Conservation (phyloP, 2,113 vertebrate species). For the Garra rufa region DNA sequence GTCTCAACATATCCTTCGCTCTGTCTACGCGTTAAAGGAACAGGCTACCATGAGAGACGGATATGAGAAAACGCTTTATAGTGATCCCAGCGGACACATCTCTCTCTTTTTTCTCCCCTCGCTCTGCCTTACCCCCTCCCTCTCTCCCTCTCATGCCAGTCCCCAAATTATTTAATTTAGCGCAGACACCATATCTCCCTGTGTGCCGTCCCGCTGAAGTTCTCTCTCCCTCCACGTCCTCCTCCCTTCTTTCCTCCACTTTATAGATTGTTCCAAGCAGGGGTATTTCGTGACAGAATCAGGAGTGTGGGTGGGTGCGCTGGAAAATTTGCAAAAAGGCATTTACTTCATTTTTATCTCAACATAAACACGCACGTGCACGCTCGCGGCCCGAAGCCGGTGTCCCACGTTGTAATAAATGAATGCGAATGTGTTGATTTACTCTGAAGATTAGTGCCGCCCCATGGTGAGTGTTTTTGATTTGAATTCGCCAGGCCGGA, state of each 20-base stretch:
- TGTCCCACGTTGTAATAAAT: conserved; percentile 53
- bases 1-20: conserved; percentile 40
- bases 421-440: conserved; percentile 61
- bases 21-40: conserved; percentile 36
- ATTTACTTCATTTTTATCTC: conserved; percentile 54
- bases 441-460: conserved; percentile 61
- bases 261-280: conserved; percentile 55
- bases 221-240: conserved; percentile 38
- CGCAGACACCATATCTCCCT: conserved; percentile 61
- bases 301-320: conserved; percentile 23
- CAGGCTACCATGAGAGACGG: conserved; percentile 39
- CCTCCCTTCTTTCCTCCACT: conserved; percentile 45
- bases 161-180: conserved; percentile 61
- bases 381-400: conserved; percentile 36
- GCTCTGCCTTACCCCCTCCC: neutral
- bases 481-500: conserved; percentile 60
- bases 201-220: conserved; percentile 51
- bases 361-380: conserved; percentile 48
- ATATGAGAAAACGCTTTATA: conserved; percentile 50
- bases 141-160: conserved; percentile 48
- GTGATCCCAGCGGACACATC: conserved; percentile 47
- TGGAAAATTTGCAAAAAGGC: conserved; percentile 54
- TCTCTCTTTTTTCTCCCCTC: conserved; percentile 36
- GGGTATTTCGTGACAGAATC: conserved; percentile 47
- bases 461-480: conserved; percentile 57